Conservation (phyloP, 2,797 vertebrate genomes). For the Apogon talboti region DNA sequence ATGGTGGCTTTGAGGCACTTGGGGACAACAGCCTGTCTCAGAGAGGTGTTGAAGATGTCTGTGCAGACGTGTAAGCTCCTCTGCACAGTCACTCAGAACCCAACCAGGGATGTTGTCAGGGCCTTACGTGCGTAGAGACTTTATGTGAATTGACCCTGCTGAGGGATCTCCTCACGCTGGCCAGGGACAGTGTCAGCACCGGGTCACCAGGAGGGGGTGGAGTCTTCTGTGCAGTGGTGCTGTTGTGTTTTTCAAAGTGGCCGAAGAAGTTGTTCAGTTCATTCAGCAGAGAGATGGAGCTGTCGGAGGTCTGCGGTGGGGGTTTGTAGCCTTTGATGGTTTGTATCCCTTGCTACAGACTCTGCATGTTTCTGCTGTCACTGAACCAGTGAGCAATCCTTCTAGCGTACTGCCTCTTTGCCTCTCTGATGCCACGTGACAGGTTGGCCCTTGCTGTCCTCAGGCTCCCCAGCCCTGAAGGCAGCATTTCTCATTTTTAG, state of each 20-base stretch:
- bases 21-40: neutral
- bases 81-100: constrained; percentile 2
- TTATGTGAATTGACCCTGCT: neutral
- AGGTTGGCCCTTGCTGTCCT: constrained; percentile 3
- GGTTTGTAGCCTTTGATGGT: neutral
- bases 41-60: constrained; percentile 4
- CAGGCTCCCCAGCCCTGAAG: constrained; percentile 10
- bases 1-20: neutral
- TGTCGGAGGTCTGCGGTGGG: neutral
- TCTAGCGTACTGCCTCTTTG: neutral
- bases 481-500: no score
- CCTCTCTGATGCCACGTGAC: neutral
- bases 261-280: constrained; percentile 3
- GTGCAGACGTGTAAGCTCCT: neutral
- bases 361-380: neutral
- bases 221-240: neutral
- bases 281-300: neutral
- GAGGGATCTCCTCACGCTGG: neutral
- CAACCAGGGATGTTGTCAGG: neutral
- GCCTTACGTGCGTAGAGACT: no score
- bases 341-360: neutral
- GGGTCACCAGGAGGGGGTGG: neutral
- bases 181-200: neutral
- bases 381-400: neutral
- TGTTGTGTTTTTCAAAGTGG: constrained; percentile 4